Base-by-base conservation (phyloP, 1,140 invertebrate genomes). In the Arctopsyche grandis region DNA sequence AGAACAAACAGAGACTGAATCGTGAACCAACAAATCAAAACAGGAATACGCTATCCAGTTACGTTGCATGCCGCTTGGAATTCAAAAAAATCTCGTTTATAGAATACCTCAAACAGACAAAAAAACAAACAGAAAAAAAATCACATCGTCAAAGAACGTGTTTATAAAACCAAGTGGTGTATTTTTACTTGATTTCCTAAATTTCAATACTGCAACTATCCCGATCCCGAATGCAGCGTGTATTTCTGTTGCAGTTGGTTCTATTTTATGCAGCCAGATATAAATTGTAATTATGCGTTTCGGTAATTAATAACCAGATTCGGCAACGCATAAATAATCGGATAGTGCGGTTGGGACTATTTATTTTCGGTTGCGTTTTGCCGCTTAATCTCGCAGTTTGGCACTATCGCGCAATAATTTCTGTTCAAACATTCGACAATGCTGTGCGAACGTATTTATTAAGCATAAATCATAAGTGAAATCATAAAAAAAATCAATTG, bases 21-120 rank as follows among this genome's bases (percentile, higher is more conserved):
- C 77, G 77, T 78, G 77, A 70, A 70, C 66, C 77, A 78, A 78
- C 77, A 70, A 78, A 78, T 78, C 66, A 56, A 66, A 76, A 63
- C 24, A 76, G 29, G 38, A 75, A 22, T 29, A 4, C 48, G 38
- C n/a, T 73, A 24, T 73, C 70, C 43, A n/a, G 44, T 52, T 48
- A 73, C 43, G 44, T 38, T 38, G 29, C 29, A 38, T 7, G 7
- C 29, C 7, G 29, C n/a, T 38, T 38, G 29, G 3, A 7, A 38
- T 4, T 38, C 29, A 7, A 7, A 7, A 7, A 38, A 38, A 38
- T 4, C 29, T 38, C 29, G 7, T 38, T 38, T 38, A 38, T 38
- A 38, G 7, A 38, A 38, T n/a, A 38, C 29, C 29, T 38, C 29
- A 38, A 38, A n/a, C 22, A 26, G n/a, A 69, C 14, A 69, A 24